Evolutionary conservation across 2,888 invertebrate genomes (phyloP).

Genomic region (Cenopis cana): DNA sequence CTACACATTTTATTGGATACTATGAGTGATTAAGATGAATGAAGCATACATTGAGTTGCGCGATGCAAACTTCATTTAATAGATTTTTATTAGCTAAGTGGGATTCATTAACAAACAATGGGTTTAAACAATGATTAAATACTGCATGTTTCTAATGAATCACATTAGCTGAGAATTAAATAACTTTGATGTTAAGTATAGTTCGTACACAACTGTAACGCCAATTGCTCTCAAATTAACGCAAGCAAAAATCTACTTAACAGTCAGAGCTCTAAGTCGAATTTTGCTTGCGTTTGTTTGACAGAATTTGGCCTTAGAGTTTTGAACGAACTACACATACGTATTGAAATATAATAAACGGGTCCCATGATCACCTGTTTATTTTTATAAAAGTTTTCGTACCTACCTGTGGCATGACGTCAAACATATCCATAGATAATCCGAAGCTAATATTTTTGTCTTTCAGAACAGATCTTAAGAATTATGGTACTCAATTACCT

Average conservation of each 20-base stretch:
- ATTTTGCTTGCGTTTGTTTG: too few relatives aligned
- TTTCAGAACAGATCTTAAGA: not conserved
- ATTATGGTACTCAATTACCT: not conserved
- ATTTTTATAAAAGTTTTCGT: conserved; percentile 3
- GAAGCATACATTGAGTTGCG: not conserved
- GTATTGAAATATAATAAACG: too few relatives aligned
- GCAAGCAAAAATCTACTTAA: too few relatives aligned
- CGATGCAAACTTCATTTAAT: conserved; percentile 8
- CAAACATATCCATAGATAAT: not conserved
- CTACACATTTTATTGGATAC: not conserved
- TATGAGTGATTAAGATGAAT: too few relatives aligned
- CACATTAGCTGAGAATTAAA: conserved; percentile 41
- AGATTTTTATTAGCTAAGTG: not conserved
- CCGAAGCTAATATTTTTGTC: not conserved
- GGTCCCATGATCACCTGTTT: conserved; percentile 46
- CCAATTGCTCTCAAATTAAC: too few relatives aligned
- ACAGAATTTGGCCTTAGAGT: too few relatives aligned
- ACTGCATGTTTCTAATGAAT: conserved; percentile 8
- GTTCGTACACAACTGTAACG: too few relatives aligned
- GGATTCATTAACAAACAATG: conserved; percentile 10
- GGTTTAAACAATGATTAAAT: not conserved
- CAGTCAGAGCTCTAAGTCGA: too few relatives aligned
- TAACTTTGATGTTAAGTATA: conserved; percentile 32
- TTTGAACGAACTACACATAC: too few relatives aligned
- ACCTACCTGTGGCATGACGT: conserved; percentile 4